Conservation (phyloP, 2,797 vertebrate species). For the Malurus leucopterus region DNA sequence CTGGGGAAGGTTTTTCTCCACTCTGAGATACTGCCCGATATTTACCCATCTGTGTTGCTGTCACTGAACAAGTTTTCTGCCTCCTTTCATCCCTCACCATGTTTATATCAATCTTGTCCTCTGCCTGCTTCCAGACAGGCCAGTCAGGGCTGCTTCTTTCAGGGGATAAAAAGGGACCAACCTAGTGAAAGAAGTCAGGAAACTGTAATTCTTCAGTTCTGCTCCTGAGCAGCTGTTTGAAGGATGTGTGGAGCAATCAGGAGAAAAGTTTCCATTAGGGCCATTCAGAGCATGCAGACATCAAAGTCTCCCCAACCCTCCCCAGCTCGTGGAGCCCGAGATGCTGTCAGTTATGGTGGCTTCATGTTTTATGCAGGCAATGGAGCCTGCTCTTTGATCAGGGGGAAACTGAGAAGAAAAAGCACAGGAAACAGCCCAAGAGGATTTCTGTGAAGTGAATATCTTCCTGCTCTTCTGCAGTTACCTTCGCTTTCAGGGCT, state of each 20-base stretch:
- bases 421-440: not conserved
- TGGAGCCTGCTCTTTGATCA: constrained; percentile 36
- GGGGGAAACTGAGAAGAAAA: not conserved
- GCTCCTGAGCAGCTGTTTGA: not conserved
- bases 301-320: not conserved
- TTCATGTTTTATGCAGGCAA: constrained; percentile 40
- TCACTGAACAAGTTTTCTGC: not conserved
- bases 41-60: not conserved
- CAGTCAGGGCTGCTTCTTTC: not conserved
- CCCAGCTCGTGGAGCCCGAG: not conserved
- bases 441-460: not conserved
- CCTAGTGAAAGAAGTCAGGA: not conserved
- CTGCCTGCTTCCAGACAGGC: not conserved
- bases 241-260: not conserved
- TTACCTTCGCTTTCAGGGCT: not conserved
- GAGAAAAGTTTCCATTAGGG: not conserved
- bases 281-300: not conserved
- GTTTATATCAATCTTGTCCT: not conserved
- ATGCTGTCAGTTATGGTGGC: not conserved
- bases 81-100: not conserved
- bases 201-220: not conserved
- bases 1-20: not conserved
- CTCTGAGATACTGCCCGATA: not conserved
- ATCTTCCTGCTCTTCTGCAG: not conserved
- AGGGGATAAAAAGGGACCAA: not conserved